Percentiles rank a stretch among this genome's conserved stretches.
phyloP scores from a whole-genome alignment of 2,113 vertebrate genomes.

The Oncorhynchus keta region DNA sequence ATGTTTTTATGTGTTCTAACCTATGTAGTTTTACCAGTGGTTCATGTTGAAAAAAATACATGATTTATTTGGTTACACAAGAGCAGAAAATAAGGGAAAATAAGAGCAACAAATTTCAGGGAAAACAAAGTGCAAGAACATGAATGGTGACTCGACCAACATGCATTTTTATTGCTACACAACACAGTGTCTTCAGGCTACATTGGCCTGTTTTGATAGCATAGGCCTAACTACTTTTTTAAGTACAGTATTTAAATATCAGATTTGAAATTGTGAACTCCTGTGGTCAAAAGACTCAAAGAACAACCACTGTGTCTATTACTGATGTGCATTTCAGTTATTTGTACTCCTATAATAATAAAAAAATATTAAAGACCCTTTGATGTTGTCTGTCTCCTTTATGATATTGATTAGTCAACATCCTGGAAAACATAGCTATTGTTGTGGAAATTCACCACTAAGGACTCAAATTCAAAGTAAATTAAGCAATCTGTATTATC shows the following conservation, averaged over 20 bases:
- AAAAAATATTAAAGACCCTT: neutral
- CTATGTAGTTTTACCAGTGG: neutral
- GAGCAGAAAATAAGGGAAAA: neutral
- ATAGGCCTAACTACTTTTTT: neutral
- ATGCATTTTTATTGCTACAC: neutral
- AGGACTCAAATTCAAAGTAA: too few relatives aligned
- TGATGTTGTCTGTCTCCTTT: neutral
- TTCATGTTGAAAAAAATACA: neutral
- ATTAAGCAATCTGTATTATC: too few relatives aligned
- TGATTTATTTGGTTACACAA: neutral
- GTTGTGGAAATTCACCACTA: too few relatives aligned
- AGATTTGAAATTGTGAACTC: neutral
- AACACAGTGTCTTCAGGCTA: neutral
- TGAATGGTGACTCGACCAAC: neutral
- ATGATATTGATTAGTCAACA: neutral
- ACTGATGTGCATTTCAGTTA: neutral
- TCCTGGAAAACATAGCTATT: neutral
- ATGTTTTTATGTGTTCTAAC: slow-evolving; percentile 16
- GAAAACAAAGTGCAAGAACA: neutral
- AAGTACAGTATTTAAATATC: neutral
- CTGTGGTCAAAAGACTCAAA: neutral
- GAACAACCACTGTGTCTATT: neutral
- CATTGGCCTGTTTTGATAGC: neutral
- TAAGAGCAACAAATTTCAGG: neutral
- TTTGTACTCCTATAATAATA: neutral